phyloP scores from a whole-genome alignment of 2,888 invertebrate genomes.

The Eulithis prunata region DNA sequence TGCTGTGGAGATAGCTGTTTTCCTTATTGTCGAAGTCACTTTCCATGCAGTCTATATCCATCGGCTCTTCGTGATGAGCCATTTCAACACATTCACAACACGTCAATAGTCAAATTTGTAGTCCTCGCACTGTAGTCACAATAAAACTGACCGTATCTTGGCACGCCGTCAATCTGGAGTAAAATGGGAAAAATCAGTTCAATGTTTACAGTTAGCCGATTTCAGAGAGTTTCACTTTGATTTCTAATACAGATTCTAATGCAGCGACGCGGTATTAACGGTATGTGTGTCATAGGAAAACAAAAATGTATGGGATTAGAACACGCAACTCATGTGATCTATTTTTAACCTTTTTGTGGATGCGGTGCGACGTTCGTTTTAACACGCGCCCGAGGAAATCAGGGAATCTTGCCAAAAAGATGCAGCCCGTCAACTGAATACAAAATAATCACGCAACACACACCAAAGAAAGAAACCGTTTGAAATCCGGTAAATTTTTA shows the following conservation, averaged over 20 bases:
- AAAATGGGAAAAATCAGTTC: conserved; percentile 61
- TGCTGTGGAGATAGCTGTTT: conserved; percentile 68
- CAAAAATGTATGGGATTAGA: conserved; percentile 73
- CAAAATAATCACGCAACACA: conserved; percentile 27
- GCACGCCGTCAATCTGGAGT: conserved; percentile 53
- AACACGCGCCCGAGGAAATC: conserved; percentile 69
- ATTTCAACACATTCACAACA: conserved; percentile 51
- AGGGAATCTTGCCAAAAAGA: conserved; percentile 80
- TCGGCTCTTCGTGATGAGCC: conserved; percentile 72
- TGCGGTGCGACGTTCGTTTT: conserved; percentile 70
- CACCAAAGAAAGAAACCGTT: conserved; percentile 58
- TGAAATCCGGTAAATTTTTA: conserved; percentile 71
- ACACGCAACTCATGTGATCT: conserved; percentile 78
- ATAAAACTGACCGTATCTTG: conserved; percentile 40
- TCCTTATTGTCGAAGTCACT: conserved; percentile 78
- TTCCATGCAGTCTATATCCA: conserved; percentile 71
- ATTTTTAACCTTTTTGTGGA: conserved; percentile 79
- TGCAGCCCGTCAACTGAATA: conserved; percentile 43
- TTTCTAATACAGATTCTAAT: conserved; percentile 69
- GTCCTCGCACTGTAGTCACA: conserved; percentile 29
- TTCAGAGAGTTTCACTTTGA: conserved; percentile 73
- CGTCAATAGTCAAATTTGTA: conserved; percentile 33
- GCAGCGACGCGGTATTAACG: conserved; percentile 57
- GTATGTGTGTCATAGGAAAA: conserved; percentile 78
- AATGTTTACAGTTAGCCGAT: conserved; percentile 72